Base-by-base conservation (phyloP, 2,888 invertebrate species). In the Falcaria lacertinaria region DNA sequence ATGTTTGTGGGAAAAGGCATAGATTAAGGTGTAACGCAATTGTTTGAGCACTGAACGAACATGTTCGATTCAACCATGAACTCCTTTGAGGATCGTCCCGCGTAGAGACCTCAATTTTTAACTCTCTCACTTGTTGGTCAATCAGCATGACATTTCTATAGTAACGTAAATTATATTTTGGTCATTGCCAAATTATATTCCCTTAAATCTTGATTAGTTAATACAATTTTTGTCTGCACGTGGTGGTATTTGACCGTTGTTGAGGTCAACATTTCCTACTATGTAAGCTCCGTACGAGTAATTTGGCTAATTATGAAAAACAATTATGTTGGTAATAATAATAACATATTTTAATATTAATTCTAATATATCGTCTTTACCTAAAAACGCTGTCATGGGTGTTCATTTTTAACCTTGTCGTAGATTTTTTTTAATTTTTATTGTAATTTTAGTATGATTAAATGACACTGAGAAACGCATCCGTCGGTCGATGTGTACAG, bases 61-160 rank as follows among this genome's bases (percentile, higher is more conserved):
- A 86, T 85, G 80, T 82, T 80, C 76, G 78, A 80, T 83, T 85
- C 86, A 88, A 88, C 87, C 87, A 86, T 88, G 87, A 88, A 86
- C 87, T 85, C 82, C 85, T 86, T 84, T 69, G 86, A 83, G 80
- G 82, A 84, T 73, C 84, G 82, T 83, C 86, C 83, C 80, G 84
- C 83, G 80, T 71, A 72, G 73, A 86, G 86, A 86, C 88, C 87
- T 86, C 85, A 87, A 83, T 86, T 84, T 86, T 80, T 78, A 74
- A 82, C 76, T 83, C 84, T 83, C 79, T 85, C 78, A 79, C 80
- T 86, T 85, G 77, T 88, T 87, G 86, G 84, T 79, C 83, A 86
- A 87, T 86, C 80, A 73, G 71, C 74, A 69, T 81, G 82, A 80
- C 84, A 81, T 85, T 81, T 80, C 77, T 78, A 78, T 79, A 72